Base-by-base conservation (phyloP, 2,113 vertebrate species). In the Shinisaurus crocodilurus region DNA sequence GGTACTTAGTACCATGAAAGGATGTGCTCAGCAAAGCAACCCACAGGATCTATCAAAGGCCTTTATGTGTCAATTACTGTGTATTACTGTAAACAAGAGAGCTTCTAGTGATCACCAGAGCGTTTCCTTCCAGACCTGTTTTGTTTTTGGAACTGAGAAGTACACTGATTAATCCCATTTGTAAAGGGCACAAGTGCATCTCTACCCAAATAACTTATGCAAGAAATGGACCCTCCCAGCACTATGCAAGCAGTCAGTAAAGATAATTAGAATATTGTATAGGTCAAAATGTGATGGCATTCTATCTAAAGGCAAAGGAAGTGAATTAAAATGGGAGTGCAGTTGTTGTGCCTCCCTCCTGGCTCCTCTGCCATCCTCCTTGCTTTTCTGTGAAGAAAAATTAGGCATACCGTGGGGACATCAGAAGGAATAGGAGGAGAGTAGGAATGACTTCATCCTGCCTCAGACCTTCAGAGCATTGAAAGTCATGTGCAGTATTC, bases 21-120 rank as follows among this genome's bases (percentile, higher is more conserved):
- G 72, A 43, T 12, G 5, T 18, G 4, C 32, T 83, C 3, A 82
- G 67, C 50, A 84, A 3, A 80, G 60, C 43, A 84, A 8, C 34
- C 4, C 25, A 70, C 57, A 81, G 82, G 10, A 16, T 60, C 60
- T 82, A 75, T 77, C 60, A 29, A 60, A 67, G 32, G 23, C 43
- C 57, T 85, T 65, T 85, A 65, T 77, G 13, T 77, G n/a, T 85
- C 82, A 90, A 25, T 85, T 89, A 67, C 34, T 50, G n/a, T 40
- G 20, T 15, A 77, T 89, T 85, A 54, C 60, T 57, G 70, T 83
- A 89, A 89, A 48, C 32, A 76, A 2, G 34, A 45, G 27, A 74
- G 81, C 70, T 75, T 75, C 80, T 45, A 9, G 29, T 6, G 18
- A 75, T 76, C 57, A 89, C 45, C 37, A 32, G 57, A 84, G 54